phyloP scores from a whole-genome alignment of 2,797 vertebrate genomes.

The Dryobates pubescens region DNA sequence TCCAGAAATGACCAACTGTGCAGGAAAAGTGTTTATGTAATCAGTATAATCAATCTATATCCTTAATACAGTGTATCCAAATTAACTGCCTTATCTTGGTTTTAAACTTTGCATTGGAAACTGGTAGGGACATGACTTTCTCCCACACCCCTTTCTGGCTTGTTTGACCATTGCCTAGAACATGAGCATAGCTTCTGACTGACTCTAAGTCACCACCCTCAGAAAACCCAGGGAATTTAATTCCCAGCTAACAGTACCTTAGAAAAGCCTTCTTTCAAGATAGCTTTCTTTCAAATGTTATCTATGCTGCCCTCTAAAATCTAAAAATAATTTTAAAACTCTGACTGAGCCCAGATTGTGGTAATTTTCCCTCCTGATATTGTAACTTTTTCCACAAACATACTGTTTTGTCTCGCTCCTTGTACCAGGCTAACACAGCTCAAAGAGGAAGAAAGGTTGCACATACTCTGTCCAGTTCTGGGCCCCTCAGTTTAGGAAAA shows the following conservation, averaged over 20 bases:
- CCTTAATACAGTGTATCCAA: neutral
- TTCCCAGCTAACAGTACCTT: neutral
- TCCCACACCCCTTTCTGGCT: neutral
- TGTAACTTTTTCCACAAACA: neutral
- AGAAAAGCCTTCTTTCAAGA: neutral
- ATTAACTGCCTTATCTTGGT: neutral
- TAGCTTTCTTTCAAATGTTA: neutral
- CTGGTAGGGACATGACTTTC: neutral
- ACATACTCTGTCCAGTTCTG: too few species aligned
- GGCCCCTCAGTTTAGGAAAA: too few species aligned
- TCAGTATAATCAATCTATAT: neutral
- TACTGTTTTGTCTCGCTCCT: neutral
- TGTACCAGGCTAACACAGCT: neutral
- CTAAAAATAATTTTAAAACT: neutral
- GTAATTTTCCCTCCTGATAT: neutral
- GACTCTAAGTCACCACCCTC: neutral
- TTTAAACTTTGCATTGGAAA: neutral
- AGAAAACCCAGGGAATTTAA: neutral
- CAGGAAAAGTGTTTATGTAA: neutral
- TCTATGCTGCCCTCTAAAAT: neutral
- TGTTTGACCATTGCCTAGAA: neutral
- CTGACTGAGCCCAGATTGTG: neutral
- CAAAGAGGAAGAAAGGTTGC: neutral
- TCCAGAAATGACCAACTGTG: neutral
- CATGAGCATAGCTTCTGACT: neutral